Percentiles rank a stretch among this genome's conserved stretches.
These are phyloP conservation scores for Bacillus rossius DNA, from an alignment of 1,140 invertebrate species.

Conservation along the genomic window DNA sequence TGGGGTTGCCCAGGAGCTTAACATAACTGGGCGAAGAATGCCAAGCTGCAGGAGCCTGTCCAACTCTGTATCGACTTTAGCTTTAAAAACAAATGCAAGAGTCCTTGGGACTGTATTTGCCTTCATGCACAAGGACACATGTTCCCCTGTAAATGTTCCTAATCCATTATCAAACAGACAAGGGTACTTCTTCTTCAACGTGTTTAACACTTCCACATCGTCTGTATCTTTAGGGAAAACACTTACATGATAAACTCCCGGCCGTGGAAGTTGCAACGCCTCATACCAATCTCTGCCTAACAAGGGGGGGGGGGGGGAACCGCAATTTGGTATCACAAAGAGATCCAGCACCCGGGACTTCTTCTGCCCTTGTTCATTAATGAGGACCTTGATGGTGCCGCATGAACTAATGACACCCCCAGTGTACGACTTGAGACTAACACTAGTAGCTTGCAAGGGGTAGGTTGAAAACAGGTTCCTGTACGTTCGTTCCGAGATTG, in stretches of 20 bases:
- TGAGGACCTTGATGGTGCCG: neutral
- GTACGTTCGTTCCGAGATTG: neutral
- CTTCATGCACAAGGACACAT: neutral
- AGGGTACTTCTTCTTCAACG: slow-evolving; percentile 1
- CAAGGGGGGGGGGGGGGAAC: slow-evolving; percentile 2
- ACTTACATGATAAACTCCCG: neutral
- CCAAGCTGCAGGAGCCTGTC: slow-evolving; percentile 33
- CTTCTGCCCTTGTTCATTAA: neutral
- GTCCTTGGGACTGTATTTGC: slow-evolving; percentile 27
- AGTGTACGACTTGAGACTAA: neutral
- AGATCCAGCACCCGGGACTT: neutral
- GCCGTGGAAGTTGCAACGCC: neutral
- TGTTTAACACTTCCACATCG: neutral
- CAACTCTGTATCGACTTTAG: slow-evolving; percentile 38
- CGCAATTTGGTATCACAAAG: neutral
- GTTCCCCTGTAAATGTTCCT: neutral
- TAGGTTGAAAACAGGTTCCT: neutral
- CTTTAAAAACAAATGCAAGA: slow-evolving; percentile 38
- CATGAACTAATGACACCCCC: neutral
- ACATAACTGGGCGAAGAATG: slow-evolving; percentile 26
- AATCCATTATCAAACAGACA: neutral
- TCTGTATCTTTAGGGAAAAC: neutral
- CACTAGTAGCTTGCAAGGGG: neutral
- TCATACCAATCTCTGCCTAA: neutral
- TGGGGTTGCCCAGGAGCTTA: slow-evolving; percentile 39